Conservation (phyloP, 2,888 invertebrate genomes). For the Heliconius charithonia region DNA sequence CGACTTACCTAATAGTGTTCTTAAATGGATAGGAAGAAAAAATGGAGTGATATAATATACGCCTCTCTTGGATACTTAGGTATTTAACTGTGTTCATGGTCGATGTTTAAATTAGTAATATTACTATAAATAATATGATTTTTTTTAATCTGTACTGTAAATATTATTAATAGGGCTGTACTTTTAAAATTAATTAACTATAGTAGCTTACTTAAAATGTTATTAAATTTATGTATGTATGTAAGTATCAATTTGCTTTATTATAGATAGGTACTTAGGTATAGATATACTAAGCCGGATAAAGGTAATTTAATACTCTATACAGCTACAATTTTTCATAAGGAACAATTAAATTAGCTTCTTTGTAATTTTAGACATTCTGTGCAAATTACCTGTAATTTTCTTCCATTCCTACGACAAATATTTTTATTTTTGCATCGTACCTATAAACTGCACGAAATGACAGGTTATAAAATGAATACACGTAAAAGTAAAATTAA, state of each 20-base stretch:
- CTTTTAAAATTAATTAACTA: neutral
- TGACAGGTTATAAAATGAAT: slow-evolving; percentile 46
- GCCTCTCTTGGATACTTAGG: too few relatives aligned
- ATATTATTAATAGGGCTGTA: neutral
- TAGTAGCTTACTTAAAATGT: neutral
- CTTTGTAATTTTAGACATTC: slow-evolving; percentile 7
- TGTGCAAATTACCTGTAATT: slow-evolving; percentile 1
- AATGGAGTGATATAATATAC: too few relatives aligned
- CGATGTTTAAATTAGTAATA: too few relatives aligned
- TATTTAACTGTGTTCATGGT: too few relatives aligned
- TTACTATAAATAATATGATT: too few relatives aligned
- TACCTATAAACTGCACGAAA: slow-evolving; percentile 9
- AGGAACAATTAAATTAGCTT: slow-evolving; percentile 9
- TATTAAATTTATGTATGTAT: neutral
- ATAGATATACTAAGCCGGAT: neutral
- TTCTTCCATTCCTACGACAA: slow-evolving; percentile 1
- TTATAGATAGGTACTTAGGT: too few relatives aligned
- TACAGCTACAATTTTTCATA: neutral
- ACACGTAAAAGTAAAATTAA: neutral
- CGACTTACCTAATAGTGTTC: too few relatives aligned
- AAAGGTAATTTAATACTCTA: neutral
- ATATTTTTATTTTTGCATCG: slow-evolving; percentile 14
- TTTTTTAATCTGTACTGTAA: neutral
- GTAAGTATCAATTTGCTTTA: neutral
- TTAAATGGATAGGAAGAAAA: too few relatives aligned